These are phyloP conservation scores for Himantopus leucocephalus DNA, from an alignment of 2,113 vertebrate species.

Conservation along the genomic window DNA sequence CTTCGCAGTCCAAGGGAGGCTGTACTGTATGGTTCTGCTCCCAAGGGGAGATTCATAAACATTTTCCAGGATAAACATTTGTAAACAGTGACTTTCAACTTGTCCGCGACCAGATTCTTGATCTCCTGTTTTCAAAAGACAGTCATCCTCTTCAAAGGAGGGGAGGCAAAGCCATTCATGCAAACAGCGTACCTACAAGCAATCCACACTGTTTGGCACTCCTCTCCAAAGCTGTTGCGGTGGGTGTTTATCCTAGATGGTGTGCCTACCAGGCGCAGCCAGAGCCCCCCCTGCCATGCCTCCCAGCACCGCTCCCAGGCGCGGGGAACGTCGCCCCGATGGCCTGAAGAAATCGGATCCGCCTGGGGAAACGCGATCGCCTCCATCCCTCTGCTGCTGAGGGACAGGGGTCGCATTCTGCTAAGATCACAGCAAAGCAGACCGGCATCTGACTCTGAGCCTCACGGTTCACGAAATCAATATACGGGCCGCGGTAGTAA, in stretches of 20 bases:
- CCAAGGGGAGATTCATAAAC: neutral
- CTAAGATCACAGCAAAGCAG: conserved; percentile 2
- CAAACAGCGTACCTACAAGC: neutral
- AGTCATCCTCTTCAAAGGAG: neutral
- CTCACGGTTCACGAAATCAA: conserved; percentile 5
- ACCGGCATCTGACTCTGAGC: neutral
- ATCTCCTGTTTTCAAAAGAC: neutral
- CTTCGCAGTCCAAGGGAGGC: neutral
- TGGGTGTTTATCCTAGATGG: neutral
- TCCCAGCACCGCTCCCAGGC: neutral
- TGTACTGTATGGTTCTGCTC: neutral
- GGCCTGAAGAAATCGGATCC: neutral
- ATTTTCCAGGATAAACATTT: conserved; percentile 20
- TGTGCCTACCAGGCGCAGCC: neutral
- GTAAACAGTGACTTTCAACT: conserved; percentile 23
- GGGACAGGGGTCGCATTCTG: conserved; percentile 35
- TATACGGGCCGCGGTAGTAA: accelerated
- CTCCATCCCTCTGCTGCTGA: neutral
- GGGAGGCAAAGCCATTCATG: neutral
- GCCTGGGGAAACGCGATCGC: neutral
- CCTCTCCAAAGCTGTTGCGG: neutral
- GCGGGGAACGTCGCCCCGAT: neutral
- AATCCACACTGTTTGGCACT: neutral
- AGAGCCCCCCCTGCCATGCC: neutral
- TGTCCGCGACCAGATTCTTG: neutral